phyloP scores from a whole-genome alignment of 2,797 vertebrate genomes.

The Tachyglossus aculeatus region DNA sequence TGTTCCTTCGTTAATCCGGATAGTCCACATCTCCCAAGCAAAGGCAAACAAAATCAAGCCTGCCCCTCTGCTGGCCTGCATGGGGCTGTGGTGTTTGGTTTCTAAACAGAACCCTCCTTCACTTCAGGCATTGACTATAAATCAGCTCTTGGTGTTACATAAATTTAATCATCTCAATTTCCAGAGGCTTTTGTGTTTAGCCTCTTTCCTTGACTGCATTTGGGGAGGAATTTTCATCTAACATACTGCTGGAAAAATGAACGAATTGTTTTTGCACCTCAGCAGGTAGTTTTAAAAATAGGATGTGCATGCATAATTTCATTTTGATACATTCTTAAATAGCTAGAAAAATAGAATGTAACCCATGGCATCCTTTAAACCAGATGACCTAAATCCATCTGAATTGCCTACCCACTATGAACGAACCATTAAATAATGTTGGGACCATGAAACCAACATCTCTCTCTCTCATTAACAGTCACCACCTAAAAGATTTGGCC shows the following conservation, averaged over 20 bases:
- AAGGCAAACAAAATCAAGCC: slow-evolving; percentile 26
- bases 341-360: no score
- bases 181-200: background rate
- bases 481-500: no score
- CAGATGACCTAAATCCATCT: no score
- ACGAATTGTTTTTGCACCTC: background rate
- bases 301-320: background rate
- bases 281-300: background rate
- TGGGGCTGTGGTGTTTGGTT: background rate
- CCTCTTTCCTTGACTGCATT: background rate
- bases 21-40: slow-evolving; percentile 14
- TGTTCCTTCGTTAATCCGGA: slow-evolving; percentile 36
- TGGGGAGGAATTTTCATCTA: background rate
- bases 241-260: background rate
- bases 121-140: background rate
- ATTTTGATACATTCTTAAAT: no score
- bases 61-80: background rate
- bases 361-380: no score
- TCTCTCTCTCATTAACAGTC: no score
- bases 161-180: background rate
- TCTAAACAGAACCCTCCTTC: background rate
- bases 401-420: no score
- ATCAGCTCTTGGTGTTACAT: background rate
- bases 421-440: no score
- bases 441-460: no score